phyloP scores from a whole-genome alignment of 2,797 vertebrate genomes.

The Gila robusta region DNA sequence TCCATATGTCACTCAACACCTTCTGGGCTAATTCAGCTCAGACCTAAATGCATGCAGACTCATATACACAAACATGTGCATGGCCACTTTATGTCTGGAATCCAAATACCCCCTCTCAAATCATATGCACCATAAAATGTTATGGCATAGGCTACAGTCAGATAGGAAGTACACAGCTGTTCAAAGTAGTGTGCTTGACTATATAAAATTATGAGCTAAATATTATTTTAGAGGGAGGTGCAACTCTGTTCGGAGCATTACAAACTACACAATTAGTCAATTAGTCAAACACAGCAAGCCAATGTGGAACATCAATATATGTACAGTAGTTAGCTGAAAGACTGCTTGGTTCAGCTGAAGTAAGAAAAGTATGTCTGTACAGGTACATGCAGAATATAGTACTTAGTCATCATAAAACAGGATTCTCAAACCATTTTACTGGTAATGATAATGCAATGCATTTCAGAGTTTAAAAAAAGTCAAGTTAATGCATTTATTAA shows the following conservation, averaged over 20 bases:
- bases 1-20: slow-evolving; percentile 80
- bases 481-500: neutral
- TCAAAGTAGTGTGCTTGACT: slow-evolving; percentile 60
- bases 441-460: neutral
- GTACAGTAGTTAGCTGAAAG: neutral
- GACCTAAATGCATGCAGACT: slow-evolving; percentile 27
- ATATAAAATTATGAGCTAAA: slow-evolving; percentile 23
- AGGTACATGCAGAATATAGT: slow-evolving; percentile 1
- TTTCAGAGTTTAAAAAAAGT: neutral
- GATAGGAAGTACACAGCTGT: slow-evolving; percentile 66
- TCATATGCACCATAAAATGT: slow-evolving; percentile 75
- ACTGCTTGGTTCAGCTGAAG: neutral
- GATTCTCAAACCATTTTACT: neutral
- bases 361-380: slow-evolving; percentile 8
- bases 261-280: neutral
- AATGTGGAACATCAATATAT: neutral
- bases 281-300: neutral
- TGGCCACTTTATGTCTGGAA: slow-evolving; percentile 73
- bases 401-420: neutral
- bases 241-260: neutral
- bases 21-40: slow-evolving; percentile 65
- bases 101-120: slow-evolving; percentile 77
- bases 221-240: slow-evolving; percentile 58
- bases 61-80: slow-evolving; percentile 65
- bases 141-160: slow-evolving; percentile 71